These are phyloP conservation scores for Vulpes vulpes DNA, from an alignment of 2,113 vertebrate species.

Conservation along the genomic window DNA sequence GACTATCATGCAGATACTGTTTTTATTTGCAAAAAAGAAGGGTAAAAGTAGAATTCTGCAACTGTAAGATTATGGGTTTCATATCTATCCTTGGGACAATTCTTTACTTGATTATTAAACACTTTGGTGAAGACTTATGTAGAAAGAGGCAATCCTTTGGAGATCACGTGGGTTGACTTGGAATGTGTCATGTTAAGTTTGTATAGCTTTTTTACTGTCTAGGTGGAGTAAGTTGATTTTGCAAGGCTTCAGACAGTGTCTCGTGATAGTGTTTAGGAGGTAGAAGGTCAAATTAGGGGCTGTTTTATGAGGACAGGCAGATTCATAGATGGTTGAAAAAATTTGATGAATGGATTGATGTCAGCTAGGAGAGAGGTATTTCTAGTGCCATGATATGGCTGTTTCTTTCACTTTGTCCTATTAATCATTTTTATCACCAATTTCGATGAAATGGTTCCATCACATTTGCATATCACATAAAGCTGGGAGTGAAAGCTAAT, in stretches of 20 bases:
- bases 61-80: neutral
- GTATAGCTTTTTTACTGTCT: neutral
- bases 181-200: neutral
- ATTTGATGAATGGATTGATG: neutral
- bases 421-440: constrained; percentile 52
- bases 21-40: neutral
- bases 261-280: neutral
- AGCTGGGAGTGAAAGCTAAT: constrained; percentile 5
- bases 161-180: neutral
- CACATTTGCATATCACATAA: constrained; percentile 35
- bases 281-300: neutral
- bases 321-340: neutral
- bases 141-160: neutral
- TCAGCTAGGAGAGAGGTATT: constrained; percentile 45
- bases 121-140: neutral
- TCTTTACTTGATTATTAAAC: neutral
- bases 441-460: constrained; percentile 20
- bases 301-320: neutral
- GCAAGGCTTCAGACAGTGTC: neutral
- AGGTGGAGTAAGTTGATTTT: constrained; percentile 26
- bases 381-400: neutral
- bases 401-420: neutral
- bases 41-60: neutral
- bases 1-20: neutral
- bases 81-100: neutral